These are phyloP conservation scores for Eulithis testata DNA, from an alignment of 2,888 invertebrate genomes.

Conservation along the genomic window DNA sequence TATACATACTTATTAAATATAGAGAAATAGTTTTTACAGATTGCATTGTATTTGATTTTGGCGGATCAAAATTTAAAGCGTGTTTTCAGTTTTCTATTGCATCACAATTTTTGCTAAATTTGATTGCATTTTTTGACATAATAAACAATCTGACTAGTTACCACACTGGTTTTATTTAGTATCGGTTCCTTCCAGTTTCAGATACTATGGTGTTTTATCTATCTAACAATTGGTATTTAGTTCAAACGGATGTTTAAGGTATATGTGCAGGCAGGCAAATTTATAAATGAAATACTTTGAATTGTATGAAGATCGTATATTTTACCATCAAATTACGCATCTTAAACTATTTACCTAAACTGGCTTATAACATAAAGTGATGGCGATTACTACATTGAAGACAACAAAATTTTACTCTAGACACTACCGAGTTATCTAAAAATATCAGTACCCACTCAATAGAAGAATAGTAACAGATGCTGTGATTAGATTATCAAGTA, in stretches of 20 bases:
- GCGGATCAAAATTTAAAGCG: constrained; percentile 56
- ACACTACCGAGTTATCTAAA: constrained; percentile 49
- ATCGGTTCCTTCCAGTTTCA: not conserved
- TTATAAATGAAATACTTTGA: constrained; percentile 23
- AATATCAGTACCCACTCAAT: constrained; percentile 52
- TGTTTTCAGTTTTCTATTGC: constrained; percentile 68
- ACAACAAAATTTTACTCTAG: constrained; percentile 45
- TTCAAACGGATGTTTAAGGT: too few relatives aligned
- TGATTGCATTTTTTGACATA: constrained; percentile 68
- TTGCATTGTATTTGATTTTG: constrained; percentile 29
- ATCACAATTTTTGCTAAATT: constrained; percentile 66
- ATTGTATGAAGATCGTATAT: constrained; percentile 70
- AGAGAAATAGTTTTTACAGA: constrained; percentile 52
- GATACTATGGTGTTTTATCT: too few relatives aligned
- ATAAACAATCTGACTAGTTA: constrained; percentile 79
- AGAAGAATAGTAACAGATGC: not conserved
- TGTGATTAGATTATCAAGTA: not conserved
- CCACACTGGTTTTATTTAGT: constrained; percentile 52
- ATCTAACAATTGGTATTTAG: too few relatives aligned
- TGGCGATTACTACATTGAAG: constrained; percentile 57
- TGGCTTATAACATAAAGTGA: constrained; percentile 68
- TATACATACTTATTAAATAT: constrained; percentile 58
- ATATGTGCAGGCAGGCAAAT: too few relatives aligned
- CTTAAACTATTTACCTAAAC: constrained; percentile 76
- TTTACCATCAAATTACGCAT: constrained; percentile 73